Evolutionary conservation across 2,113 vertebrate species (phyloP), one percentile per base, ranked within the genome.

Genomic region (Hydrochoerus hydrochaeris): DNA sequence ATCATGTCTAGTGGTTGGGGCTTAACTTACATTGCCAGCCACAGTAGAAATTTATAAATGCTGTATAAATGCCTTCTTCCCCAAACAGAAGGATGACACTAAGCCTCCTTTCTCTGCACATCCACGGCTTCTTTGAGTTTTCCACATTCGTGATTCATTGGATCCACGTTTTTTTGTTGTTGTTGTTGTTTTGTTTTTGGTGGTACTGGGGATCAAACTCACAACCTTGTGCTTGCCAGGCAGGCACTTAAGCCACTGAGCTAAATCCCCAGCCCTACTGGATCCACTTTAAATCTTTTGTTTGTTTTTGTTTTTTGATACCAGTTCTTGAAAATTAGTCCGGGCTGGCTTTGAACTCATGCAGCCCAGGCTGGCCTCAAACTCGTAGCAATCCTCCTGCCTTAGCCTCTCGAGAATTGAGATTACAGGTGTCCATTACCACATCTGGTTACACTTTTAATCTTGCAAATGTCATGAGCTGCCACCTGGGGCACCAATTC

Each of bases 91-190:
- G 38, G 10, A 1, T 0, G 2, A 22, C 26, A 0, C 22, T 1
- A 0, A 9, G 3, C 7, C 0, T 9, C 1, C 0, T 10, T 19
- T 17, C 28, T 49, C 17, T 8, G 28, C 75, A 78, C 81, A 20
- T 0, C 60, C 12, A 1, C 7, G 80, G 46, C 65, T 24, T 38
- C 89, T 52, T 41, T 2, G 30, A 73, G 54, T 0, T 69, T 35
- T 19, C 73, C 26, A 14, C 26, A 13, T 41, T 86, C 65, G 11
- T 10, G 65, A 73, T 5, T 46, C 41, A 75, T 63, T 60, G 5
- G 67, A 52, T n/a, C 69, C 44, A 57, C 38, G n/a, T 85, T 96
- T 81, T 54, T 30, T 78, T 30, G 4, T 75, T n/a, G n/a, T 73
- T 41, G 44, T 49, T 78, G 49, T 49, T 78, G 75, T 7, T 32